phyloP scores from a whole-genome alignment of 2,113 vertebrate genomes.

The Tringa solitaria region DNA sequence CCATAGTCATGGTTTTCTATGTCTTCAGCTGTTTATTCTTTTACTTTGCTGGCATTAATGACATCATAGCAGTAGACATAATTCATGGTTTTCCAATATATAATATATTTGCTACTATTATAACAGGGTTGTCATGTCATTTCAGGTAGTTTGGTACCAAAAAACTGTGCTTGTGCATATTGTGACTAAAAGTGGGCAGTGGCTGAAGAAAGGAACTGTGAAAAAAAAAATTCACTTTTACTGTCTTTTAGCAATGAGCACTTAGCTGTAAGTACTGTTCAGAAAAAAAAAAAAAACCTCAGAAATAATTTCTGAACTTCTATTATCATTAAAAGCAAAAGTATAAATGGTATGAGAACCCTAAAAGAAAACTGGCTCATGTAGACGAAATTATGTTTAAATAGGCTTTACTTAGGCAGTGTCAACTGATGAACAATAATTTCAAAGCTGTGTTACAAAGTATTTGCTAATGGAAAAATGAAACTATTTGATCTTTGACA shows the following conservation, averaged over 20 bases:
- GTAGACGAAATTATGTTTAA: background rate
- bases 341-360: background rate
- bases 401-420: background rate
- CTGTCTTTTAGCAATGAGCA: background rate
- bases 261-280: background rate
- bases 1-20: background rate
- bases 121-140: background rate
- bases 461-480: slow-evolving; percentile 1
- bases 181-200: background rate
- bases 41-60: background rate
- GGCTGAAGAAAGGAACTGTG: background rate
- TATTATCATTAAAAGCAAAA: background rate
- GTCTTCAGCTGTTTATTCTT: background rate
- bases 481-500: background rate
- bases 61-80: background rate
- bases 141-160: background rate
- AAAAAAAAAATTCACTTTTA: background rate
- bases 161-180: background rate
- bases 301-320: background rate
- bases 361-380: background rate
- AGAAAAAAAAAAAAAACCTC: background rate
- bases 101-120: background rate
- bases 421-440: background rate
- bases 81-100: background rate
- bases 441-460: background rate